phyloP scores from a whole-genome alignment of 1,140 invertebrate genomes.

The Matsumurasca onukii region DNA sequence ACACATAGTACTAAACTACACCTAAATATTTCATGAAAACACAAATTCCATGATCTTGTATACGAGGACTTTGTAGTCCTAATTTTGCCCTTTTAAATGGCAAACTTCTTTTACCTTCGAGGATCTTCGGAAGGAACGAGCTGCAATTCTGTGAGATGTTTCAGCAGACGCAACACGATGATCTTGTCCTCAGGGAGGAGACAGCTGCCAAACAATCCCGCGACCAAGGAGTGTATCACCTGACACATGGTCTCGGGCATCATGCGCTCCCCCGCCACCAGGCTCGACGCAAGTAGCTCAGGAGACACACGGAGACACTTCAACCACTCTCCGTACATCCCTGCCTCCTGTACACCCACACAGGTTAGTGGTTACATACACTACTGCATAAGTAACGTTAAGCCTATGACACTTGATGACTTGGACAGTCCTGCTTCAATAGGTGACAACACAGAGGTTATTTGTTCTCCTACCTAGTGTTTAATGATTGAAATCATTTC shows the following conservation, averaged over 20 bases:
- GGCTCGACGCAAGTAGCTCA: conserved; percentile 73
- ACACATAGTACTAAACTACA: no score
- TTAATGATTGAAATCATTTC: no score
- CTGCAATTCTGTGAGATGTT: conserved; percentile 82
- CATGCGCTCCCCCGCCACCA: conserved; percentile 73
- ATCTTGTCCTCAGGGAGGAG: conserved; percentile 80
- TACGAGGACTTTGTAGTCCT: no score
- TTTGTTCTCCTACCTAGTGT: no score
- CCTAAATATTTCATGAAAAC: no score
- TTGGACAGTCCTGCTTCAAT: no score
- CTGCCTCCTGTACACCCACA: conserved; percentile 61
- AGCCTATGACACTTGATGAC: no score
- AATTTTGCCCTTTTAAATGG: no score
- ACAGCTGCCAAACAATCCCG: conserved; percentile 82
- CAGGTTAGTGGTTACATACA: no score
- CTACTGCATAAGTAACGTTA: no score
- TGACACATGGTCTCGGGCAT: conserved; percentile 62
- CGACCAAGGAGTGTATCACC: conserved; percentile 69
- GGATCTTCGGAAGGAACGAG: conserved; percentile 81
- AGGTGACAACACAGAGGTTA: no score
- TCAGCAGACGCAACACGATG: conserved; percentile 72
- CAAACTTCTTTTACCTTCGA: conserved; percentile 55
- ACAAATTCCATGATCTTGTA: no score
- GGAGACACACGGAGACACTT: conserved; percentile 76
- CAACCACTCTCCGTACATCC: conserved; percentile 77